phyloP scores from a whole-genome alignment of 2,797 vertebrate species.

The Phoebastria nigripes region DNA sequence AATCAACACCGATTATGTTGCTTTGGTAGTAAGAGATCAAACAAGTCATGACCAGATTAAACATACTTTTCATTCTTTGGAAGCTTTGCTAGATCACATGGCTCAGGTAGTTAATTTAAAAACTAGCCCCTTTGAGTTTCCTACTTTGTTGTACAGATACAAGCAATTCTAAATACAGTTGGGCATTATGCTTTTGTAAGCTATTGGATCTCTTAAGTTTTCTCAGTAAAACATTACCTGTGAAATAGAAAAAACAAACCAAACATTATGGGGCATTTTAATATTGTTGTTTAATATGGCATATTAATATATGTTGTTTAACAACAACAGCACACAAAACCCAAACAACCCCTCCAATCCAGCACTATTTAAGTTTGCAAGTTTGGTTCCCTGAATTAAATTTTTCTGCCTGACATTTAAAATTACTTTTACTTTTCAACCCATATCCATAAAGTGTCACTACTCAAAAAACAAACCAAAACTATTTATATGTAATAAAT shows the following conservation, averaged over 20 bases:
- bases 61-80: slow-evolving; percentile 28
- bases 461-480: neutral
- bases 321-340: neutral
- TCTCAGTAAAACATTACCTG: neutral
- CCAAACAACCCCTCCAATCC: neutral
- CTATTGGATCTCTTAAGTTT: neutral
- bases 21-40: slow-evolving; percentile 1
- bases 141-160: neutral
- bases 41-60: slow-evolving; percentile 14
- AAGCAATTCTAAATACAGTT: neutral
- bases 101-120: neutral
- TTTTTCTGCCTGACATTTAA: neutral
- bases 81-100: slow-evolving; percentile 18
- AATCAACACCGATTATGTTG: neutral
- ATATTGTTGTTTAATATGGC: neutral
- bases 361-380: neutral
- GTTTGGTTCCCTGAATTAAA: neutral
- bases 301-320: neutral
- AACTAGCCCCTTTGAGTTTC: neutral
- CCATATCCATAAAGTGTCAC: neutral
- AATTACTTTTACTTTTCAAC: neutral
- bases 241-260: neutral
- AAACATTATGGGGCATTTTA: neutral
- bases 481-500: neutral
- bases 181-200: neutral